Percentiles rank a stretch among this genome's conserved stretches.
Conservation (phyloP, 2,113 vertebrate species). For the Mobula birostris region DNA sequence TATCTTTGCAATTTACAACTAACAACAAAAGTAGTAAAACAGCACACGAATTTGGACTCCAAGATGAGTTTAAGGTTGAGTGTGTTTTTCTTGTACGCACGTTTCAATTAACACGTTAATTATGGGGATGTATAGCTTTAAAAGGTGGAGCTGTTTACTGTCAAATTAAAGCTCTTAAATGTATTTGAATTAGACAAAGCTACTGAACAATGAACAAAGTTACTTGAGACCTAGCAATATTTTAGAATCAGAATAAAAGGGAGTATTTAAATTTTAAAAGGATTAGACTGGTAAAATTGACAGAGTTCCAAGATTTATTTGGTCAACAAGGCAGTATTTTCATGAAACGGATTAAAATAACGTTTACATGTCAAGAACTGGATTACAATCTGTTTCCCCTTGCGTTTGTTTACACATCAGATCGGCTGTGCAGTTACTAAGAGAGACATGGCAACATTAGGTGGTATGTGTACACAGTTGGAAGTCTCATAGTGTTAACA, state of each 20-base stretch:
- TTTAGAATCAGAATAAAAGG: not conserved
- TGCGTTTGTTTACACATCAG: slow-evolving; percentile 30
- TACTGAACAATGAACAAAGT: not conserved
- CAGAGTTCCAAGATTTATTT: not conserved
- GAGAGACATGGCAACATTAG: slow-evolving; percentile 33
- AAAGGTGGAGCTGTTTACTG: not conserved
- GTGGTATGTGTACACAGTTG: not conserved
- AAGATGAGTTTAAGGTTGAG: not conserved
- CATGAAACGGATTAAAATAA: not conserved
- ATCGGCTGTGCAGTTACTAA: slow-evolving; percentile 13
- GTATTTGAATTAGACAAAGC: not conserved
- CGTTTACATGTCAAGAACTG: not conserved
- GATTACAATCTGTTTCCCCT: not conserved
- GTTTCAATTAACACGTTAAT: not conserved
- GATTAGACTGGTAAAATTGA: not conserved
- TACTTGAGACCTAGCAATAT: not conserved
- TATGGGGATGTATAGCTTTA: not conserved
- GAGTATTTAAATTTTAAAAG: not conserved
- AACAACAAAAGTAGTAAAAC: not conserved
- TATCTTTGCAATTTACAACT: too few relatives aligned
- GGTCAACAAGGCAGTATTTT: not conserved
- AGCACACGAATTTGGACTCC: not conserved
- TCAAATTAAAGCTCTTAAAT: not conserved
- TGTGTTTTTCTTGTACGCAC: not conserved
- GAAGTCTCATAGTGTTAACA: not conserved